Evolutionary conservation across 2,113 vertebrate species (phyloP), one percentile per base, ranked within the genome.

Genomic region (Pagrus major): DNA sequence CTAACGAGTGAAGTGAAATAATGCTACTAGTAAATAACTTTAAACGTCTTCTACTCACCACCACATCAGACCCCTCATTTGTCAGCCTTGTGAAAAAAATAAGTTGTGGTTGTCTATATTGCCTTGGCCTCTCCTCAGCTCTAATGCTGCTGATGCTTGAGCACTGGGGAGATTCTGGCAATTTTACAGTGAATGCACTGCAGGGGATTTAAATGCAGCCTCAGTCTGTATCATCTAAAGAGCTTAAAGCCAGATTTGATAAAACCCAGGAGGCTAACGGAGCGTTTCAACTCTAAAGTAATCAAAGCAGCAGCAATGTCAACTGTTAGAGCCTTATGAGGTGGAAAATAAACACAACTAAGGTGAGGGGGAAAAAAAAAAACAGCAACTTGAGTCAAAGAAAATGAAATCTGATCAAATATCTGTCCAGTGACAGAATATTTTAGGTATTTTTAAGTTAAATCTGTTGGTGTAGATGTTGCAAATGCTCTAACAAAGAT

Each of bases 121-220:
- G 23, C 20, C 15, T 37, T 20, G 64, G 21, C 9, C 65, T 78
- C 41, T 27, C 5, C 51, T 54, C 52, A 12, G 56, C 66, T 47
- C 20, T 49, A 27, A 35, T 60, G 67, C n/a, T 80, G 63, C 44
- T 49, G 67, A 73, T 70, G 70, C 51, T 60, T 56, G 35, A 77
- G 47, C 31, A 11, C 60, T 59, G 18, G 31, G 4, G n/a, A 65
- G 65, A 61, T 46, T 35, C 47, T 31, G 12, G 7, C 68, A 60
- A 60, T 77, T 77, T 71, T 2, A 71, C 65, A 81, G 59, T 46
- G 54, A 56, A 66, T 76, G 76, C 55, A 56, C 71, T 20, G 75
- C 37, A 27, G 71, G 42, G 78, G 73, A 76, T 88, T 81, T 63
- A 23, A 71, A 76, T 25, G 46, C 54, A 74, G 67, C 77, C 70